A percentile compares a stretch with the other conserved stretches of the same genome.
phyloP scores from a whole-genome alignment of 2,888 invertebrate genomes.

The Nomada flava region DNA sequence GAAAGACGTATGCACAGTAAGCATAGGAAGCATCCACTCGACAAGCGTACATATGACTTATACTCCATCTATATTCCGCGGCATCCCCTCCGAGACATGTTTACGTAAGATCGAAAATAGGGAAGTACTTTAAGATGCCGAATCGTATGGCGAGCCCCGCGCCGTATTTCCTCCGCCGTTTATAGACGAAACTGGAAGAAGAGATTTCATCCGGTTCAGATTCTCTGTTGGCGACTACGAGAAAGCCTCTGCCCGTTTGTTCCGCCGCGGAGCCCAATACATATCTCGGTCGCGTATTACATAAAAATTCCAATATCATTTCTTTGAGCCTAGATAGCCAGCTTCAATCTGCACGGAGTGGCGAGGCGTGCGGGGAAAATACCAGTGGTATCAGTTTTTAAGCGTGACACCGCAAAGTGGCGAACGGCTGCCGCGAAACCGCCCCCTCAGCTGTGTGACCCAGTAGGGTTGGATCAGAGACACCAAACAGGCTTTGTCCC shows the following conservation, averaged over 20 bases:
- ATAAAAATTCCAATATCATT: conserved; percentile 46
- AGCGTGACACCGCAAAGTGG: conserved; percentile 20
- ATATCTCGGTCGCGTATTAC: conserved; percentile 33
- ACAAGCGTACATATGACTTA: not conserved
- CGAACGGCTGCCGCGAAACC: not conserved
- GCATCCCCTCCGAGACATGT: not conserved
- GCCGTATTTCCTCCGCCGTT: not conserved
- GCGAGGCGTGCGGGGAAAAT: not conserved
- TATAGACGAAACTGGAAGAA: not conserved
- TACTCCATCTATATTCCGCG: not conserved
- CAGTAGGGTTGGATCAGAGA: not conserved
- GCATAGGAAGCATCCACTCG: too few species aligned
- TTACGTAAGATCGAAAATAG: conserved; percentile 1
- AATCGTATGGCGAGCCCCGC: not conserved
- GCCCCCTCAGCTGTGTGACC: not conserved
- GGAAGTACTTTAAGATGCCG: conserved; percentile 10
- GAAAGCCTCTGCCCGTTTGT: conserved; percentile 12
- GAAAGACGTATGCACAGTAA: not conserved
- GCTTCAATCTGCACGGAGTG: not conserved
- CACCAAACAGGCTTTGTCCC: not conserved
- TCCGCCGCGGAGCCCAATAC: conserved; percentile 4
- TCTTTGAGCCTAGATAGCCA: conserved; percentile 21
- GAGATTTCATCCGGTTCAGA: conserved; percentile 17
- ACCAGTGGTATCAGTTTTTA: conserved; percentile 15
- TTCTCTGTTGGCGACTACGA: not conserved